phyloP scores from a whole-genome alignment of 2,113 vertebrate species.

The Cyphomyrus plagiostoma region DNA sequence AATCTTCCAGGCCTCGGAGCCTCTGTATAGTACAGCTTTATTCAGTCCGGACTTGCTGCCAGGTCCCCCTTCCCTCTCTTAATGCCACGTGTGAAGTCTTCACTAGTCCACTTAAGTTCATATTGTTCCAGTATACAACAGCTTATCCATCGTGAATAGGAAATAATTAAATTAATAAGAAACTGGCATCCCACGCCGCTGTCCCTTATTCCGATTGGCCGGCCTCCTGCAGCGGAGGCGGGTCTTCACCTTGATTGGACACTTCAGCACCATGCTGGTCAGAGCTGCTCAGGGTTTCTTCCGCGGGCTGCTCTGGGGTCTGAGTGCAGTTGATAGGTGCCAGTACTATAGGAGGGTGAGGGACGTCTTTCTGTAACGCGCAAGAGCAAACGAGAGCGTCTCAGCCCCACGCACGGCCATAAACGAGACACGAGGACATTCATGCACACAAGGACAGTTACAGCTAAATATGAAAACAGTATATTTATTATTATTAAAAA shows the following conservation, averaged over 20 bases:
- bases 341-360: constrained; percentile 73
- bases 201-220: constrained; percentile 50
- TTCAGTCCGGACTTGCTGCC: not conserved
- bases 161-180: constrained; percentile 31
- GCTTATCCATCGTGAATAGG: constrained; percentile 23
- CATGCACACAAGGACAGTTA: not conserved
- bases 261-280: constrained; percentile 39
- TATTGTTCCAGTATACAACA: constrained; percentile 26
- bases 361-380: constrained; percentile 63
- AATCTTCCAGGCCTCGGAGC: not conserved
- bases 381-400: constrained; percentile 27
- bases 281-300: constrained; percentile 37
- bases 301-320: constrained; percentile 36
- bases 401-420: not conserved
- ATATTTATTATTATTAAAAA: not conserved
- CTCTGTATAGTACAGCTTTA: not conserved
- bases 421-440: not conserved
- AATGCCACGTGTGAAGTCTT: constrained; percentile 7
- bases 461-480: not conserved
- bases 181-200: constrained; percentile 23
- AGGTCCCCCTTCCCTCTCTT: not conserved
- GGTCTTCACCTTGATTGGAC: constrained; percentile 42
- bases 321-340: constrained; percentile 62
- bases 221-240: constrained; percentile 36
- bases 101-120: constrained; percentile 2